These are phyloP conservation scores for Arenaria interpres DNA, from an alignment of 2,113 vertebrate species.

Conservation along the genomic window DNA sequence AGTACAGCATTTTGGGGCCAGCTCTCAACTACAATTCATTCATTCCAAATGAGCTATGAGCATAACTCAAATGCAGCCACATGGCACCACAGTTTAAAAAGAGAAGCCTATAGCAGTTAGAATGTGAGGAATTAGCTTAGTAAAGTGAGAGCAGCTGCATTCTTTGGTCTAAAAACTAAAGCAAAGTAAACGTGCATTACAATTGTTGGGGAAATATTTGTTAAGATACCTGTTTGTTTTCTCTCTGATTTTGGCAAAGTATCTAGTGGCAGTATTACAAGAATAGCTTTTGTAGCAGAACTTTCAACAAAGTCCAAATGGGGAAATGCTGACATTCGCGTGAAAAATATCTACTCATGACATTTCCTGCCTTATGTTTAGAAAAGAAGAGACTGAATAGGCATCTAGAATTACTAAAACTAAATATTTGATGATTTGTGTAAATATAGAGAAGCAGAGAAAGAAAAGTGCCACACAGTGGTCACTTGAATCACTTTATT, in stretches of 20 bases:
- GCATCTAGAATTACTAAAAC: not conserved
- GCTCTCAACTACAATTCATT: not conserved
- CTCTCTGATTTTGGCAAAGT: not conserved
- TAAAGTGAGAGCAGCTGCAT: not conserved
- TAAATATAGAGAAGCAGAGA: not conserved
- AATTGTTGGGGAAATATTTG: not conserved
- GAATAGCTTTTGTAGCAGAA: not conserved
- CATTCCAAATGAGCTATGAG: not conserved
- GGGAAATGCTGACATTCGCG: not conserved
- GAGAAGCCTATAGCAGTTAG: not conserved
- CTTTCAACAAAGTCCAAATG: not conserved
- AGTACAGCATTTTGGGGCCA: not conserved
- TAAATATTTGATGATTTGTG: constrained; percentile 21
- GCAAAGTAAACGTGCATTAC: not conserved
- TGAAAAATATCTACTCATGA: not conserved
- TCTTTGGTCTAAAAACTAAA: not conserved
- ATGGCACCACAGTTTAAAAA: not conserved
- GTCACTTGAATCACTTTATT: not conserved
- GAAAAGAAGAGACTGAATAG: not conserved
- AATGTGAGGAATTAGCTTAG: not conserved
- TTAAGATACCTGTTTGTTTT: not conserved
- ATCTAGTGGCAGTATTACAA: not conserved
- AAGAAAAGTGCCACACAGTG: not conserved
- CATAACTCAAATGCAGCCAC: not conserved
- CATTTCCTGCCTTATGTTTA: not conserved